Conservation (phyloP, 1,140 invertebrate genomes). For the Atta texana region DNA sequence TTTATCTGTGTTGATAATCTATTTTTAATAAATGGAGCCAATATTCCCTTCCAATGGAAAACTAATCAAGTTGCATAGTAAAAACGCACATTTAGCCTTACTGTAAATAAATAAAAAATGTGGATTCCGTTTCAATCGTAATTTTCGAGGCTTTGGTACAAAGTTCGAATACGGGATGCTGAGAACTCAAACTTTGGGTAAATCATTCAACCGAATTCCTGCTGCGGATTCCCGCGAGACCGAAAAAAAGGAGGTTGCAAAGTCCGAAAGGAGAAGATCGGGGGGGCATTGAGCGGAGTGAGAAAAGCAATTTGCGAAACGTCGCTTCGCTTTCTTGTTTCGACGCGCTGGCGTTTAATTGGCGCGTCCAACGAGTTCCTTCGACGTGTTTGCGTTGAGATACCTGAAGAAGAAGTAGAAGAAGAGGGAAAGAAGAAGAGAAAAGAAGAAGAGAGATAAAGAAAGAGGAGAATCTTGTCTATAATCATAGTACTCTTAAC, state of each 20-base stretch:
- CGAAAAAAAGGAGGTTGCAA: slow-evolving; percentile 12
- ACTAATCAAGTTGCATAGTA: slow-evolving; percentile 12
- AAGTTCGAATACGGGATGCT: slow-evolving; percentile 22
- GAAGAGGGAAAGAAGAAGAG: background rate
- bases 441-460: background rate
- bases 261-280: slow-evolving; percentile 24
- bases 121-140: slow-evolving; percentile 30
- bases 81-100: background rate
- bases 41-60: background rate
- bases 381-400: slow-evolving; percentile 41
- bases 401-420: slow-evolving; percentile 39
- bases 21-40: slow-evolving; percentile 16
- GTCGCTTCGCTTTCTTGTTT: slow-evolving; percentile 71
- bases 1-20: slow-evolving; percentile 7
- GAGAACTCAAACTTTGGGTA: slow-evolving; percentile 32
- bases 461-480: slow-evolving; percentile 14
- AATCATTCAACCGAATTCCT: slow-evolving; percentile 57
- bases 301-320: slow-evolving; percentile 78
- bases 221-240: slow-evolving; percentile 37
- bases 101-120: slow-evolving; percentile 41
- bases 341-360: slow-evolving; percentile 73
- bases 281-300: slow-evolving; percentile 1
- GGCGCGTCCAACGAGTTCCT: slow-evolving; percentile 60
- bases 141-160: slow-evolving; percentile 32
- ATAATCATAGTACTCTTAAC: slow-evolving; percentile 49